Evolutionary conservation across 1,140 invertebrate genomes (phyloP).

Genomic region (Drosophila santomea): DNA sequence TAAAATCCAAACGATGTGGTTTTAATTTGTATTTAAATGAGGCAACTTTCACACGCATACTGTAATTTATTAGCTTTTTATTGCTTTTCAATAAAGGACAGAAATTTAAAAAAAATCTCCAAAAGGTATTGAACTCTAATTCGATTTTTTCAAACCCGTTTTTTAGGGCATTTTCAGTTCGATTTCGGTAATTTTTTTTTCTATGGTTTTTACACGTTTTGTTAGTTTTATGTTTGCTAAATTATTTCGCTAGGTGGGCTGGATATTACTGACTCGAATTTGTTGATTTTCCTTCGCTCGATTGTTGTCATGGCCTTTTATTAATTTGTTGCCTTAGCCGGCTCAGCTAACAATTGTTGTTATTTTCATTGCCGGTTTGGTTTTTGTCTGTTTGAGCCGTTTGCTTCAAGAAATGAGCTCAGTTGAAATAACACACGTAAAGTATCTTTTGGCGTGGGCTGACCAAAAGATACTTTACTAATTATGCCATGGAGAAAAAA

Average conservation of each 20-base stretch:
- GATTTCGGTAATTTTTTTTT: constrained; percentile 5
- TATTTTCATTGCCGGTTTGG: not conserved
- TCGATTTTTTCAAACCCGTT: not conserved
- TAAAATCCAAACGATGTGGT: constrained; percentile 3
- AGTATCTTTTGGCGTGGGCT: too few relatives aligned
- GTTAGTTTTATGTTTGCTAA: constrained; percentile 12
- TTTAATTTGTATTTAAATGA: constrained; percentile 8
- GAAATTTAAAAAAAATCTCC: too few relatives aligned
- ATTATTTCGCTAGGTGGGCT: constrained; percentile 32
- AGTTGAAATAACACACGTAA: not conserved
- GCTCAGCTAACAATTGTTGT: constrained; percentile 21
- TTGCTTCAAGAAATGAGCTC: constrained; percentile 13
- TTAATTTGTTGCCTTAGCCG: constrained; percentile 39
- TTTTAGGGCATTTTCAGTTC: constrained; percentile 25
- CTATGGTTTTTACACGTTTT: constrained; percentile 7
- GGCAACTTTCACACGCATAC: not conserved
- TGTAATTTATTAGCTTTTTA: constrained; percentile 7
- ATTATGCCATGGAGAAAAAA: not conserved
- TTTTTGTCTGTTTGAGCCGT: constrained; percentile 11
- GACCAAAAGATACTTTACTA: not conserved
- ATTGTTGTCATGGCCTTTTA: constrained; percentile 49
- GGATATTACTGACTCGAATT: constrained; percentile 6
- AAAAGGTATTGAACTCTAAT: not conserved
- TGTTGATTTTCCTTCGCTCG: constrained; percentile 11
- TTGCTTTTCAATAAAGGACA: constrained; percentile 7